These are phyloP conservation scores for Aspidiotus destructor DNA, from an alignment of 2,888 invertebrate genomes.

Conservation along the genomic window DNA sequence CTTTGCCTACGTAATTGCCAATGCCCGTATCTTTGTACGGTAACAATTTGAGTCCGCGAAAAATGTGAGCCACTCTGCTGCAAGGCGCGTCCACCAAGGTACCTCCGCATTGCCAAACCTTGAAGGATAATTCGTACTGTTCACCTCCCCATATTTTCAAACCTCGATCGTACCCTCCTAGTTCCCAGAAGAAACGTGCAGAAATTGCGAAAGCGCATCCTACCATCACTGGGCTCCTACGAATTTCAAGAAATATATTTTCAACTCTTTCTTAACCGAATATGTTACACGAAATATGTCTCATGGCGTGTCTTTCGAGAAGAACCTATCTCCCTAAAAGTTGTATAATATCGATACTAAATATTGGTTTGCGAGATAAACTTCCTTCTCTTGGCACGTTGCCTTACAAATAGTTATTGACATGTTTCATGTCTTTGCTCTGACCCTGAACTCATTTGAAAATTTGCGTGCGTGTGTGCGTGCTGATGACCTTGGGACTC, in stretches of 20 bases:
- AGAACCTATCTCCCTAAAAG: too few species aligned
- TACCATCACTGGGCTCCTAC: slow-evolving; percentile 89
- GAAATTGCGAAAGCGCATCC: slow-evolving; percentile 93
- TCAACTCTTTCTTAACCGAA: too few species aligned
- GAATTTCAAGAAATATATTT: slow-evolving; percentile 35
- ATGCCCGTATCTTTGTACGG: slow-evolving; percentile 83
- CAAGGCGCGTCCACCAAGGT: slow-evolving; percentile 85
- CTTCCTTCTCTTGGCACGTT: too few species aligned
- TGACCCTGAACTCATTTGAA: too few species aligned
- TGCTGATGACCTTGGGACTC: too few species aligned
- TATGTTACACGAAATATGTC: too few species aligned
- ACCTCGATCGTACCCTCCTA: slow-evolving; percentile 82
- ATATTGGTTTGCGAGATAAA: too few species aligned
- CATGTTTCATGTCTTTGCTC: too few species aligned
- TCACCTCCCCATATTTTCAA: slow-evolving; percentile 97
- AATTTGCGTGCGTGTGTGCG: too few species aligned
- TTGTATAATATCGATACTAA: too few species aligned
- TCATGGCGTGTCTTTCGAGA: too few species aligned
- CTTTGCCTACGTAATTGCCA: slow-evolving; percentile 76
- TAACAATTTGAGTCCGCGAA: slow-evolving; percentile 59
- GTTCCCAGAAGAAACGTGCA: slow-evolving; percentile 84
- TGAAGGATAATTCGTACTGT: slow-evolving; percentile 95
- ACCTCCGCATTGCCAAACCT: slow-evolving; percentile 94
- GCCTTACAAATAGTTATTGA: too few species aligned
- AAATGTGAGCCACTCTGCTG: slow-evolving; percentile 84